These are phyloP conservation scores for Platyscapa corneri DNA, from an alignment of 1,140 invertebrate species.

Conservation along the genomic window DNA sequence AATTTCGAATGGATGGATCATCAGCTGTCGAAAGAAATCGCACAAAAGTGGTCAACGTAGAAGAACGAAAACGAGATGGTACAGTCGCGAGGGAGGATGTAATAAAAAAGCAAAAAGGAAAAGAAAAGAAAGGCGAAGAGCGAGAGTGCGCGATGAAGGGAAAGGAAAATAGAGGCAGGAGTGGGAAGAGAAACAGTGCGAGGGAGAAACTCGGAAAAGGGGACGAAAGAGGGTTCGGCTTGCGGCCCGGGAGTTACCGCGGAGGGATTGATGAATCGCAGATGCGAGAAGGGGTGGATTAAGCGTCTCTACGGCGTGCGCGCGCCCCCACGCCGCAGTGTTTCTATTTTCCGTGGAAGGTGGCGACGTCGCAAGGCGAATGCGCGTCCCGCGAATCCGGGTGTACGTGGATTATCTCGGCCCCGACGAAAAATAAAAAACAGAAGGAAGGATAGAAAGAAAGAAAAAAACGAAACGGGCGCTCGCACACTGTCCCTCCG, in stretches of 20 bases:
- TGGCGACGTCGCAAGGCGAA: constrained; percentile 44
- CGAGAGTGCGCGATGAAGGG: not conserved
- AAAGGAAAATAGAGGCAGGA: not conserved
- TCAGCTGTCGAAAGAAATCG: not conserved
- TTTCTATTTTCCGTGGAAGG: constrained; percentile 68
- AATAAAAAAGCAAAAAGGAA: not conserved
- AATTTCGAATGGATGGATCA: not conserved
- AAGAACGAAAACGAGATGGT: not conserved
- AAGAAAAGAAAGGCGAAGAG: not conserved
- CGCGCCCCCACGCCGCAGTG: constrained; percentile 23
- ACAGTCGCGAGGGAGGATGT: not conserved
- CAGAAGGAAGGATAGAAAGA: too few relatives aligned
- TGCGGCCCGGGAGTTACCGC: constrained; percentile 53
- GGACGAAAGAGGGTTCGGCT: constrained; percentile 42
- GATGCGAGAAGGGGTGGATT: constrained; percentile 70
- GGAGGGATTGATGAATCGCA: constrained; percentile 71
- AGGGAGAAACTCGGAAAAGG: constrained; percentile 2
- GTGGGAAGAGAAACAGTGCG: not conserved
- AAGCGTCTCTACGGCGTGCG: constrained; percentile 60
- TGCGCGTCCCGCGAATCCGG: constrained; percentile 13
- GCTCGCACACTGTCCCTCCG: constrained; percentile 44
- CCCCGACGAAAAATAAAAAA: constrained; percentile 64
- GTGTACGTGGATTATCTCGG: constrained; percentile 58
- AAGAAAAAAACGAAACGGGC: too few relatives aligned
- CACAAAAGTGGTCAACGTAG: not conserved